Evolutionary conservation across 64 coral and sea anemone genomes (phyloP).

Genomic region (Hydrozoanthus tunicans): DNA sequence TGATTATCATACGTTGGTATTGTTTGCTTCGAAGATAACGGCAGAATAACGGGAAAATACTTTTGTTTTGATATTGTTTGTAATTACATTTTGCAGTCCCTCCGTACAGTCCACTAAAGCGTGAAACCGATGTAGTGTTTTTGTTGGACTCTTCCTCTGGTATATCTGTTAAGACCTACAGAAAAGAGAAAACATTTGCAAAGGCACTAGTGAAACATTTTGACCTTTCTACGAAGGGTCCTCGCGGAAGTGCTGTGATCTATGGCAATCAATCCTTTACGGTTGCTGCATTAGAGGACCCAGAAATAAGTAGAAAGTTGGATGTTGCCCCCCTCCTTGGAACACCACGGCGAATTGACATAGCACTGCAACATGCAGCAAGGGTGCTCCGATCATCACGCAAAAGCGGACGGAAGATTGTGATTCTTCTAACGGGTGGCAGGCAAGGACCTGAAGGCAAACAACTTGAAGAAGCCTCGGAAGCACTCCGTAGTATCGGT

Average conservation of each 20-base stretch:
- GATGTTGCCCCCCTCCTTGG: constrained; percentile 36
- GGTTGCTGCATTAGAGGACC: constrained; percentile 25
- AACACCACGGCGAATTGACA: constrained; percentile 67
- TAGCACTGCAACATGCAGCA: constrained; percentile 53
- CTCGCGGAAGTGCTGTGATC: constrained; percentile 34
- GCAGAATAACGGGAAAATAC: no score
- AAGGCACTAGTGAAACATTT: constrained; percentile 66
- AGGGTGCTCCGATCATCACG: constrained; percentile 24
- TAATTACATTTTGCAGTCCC: neutral
- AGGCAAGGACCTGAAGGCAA: neutral
- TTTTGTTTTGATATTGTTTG: neutral
- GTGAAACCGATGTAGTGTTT: constrained; percentile 65
- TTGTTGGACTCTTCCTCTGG: constrained; percentile 78
- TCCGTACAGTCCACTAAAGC: constrained; percentile 8
- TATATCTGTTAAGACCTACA: constrained; percentile 34
- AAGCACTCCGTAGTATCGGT: constrained; percentile 25
- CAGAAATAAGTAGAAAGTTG: neutral
- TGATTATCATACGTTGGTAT: no score
- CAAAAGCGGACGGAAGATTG: constrained; percentile 30
- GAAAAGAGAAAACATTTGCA: constrained; percentile 67
- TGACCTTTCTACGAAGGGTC: constrained; percentile 36
- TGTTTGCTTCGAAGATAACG: no score
- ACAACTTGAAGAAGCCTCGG: constrained; percentile 23
- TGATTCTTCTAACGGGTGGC: constrained; percentile 59
- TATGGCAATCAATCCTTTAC: constrained; percentile 45